Conservation (phyloP, 2,797 vertebrate species). For the Thunnus albacares region DNA sequence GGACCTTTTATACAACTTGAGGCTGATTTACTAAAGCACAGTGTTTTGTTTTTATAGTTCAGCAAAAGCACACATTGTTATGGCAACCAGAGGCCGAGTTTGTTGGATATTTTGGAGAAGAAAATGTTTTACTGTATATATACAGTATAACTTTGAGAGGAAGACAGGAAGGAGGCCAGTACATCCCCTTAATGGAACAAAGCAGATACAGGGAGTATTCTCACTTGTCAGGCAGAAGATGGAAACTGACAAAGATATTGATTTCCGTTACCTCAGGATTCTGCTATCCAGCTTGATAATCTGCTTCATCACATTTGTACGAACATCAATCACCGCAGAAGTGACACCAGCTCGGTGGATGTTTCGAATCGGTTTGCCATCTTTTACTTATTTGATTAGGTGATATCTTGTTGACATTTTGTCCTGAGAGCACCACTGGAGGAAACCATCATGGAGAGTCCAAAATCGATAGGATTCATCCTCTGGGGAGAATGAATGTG, state of each 20-base stretch:
- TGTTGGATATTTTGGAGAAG: background rate
- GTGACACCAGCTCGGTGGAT: background rate
- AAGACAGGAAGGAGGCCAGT: background rate
- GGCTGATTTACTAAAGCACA: background rate
- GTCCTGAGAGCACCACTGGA: constrained; percentile 9
- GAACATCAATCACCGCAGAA: constrained; percentile 22
- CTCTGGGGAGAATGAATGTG: background rate
- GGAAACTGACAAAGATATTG: constrained; percentile 50
- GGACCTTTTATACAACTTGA: background rate
- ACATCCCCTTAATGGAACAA: background rate
- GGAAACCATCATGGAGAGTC: constrained; percentile 8
- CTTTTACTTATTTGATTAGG: constrained; percentile 33
- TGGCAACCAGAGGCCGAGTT: background rate
- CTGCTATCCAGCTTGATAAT: constrained; percentile 23
- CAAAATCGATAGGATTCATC: constrained; percentile 13
- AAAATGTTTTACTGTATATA: background rate
- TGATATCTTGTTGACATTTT: constrained; percentile 52
- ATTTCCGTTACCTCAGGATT: constrained; percentile 45
- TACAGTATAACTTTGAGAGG: background rate
- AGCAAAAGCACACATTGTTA: background rate
- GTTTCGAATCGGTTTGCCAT: constrained; percentile 3
- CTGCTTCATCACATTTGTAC: constrained; percentile 38
- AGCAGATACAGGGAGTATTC: background rate
- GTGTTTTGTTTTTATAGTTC: background rate
- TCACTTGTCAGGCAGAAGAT: constrained; percentile 31